Evolutionary conservation across 1,140 invertebrate species (phyloP).

Genomic region (Drosophila auraria): DNA sequence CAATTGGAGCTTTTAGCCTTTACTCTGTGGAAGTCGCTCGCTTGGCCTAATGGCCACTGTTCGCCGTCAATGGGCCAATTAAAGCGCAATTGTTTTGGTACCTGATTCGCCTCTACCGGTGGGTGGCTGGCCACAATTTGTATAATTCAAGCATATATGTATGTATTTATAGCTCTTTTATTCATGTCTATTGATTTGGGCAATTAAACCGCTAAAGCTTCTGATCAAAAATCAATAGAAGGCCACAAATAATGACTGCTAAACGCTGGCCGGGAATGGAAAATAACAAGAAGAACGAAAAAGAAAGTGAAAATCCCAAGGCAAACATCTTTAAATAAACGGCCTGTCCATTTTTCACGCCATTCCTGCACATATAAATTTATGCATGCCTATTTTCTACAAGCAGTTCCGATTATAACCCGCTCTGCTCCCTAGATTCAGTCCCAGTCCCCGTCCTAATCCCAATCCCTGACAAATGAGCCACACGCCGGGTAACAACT

Average conservation of each 20-base stretch:
- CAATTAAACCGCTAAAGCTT: constrained; percentile 23
- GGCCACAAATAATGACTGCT: constrained; percentile 16
- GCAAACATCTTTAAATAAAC: constrained; percentile 66
- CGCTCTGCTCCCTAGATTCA: constrained; percentile 1
- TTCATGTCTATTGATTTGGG: constrained; percentile 62
- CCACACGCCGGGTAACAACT: constrained; percentile 80
- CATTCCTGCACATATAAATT: constrained; percentile 56
- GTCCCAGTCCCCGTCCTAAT: constrained; percentile 9
- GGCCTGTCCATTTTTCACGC: constrained; percentile 56
- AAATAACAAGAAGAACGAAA: constrained; percentile 28
- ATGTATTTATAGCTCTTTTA: constrained; percentile 59
- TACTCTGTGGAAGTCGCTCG: constrained; percentile 1
- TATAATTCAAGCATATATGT: constrained; percentile 27
- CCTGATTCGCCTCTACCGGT: constrained; percentile 22
- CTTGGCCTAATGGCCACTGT: constrained; percentile 15
- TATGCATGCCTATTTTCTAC: constrained; percentile 69
- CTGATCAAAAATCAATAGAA: constrained; percentile 65
- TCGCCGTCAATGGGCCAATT: constrained; percentile 56
- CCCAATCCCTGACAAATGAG: constrained; percentile 79
- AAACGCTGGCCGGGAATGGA: constrained; percentile 7
- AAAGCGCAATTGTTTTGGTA: constrained; percentile 57
- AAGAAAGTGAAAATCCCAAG: constrained; percentile 30
- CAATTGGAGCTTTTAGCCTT: constrained; percentile 26
- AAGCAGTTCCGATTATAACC: constrained; percentile 66
- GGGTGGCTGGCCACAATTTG: constrained; percentile 3